Evolutionary conservation across 2,113 vertebrate species (phyloP).

Genomic region (Onychorhynchus coronatus): DNA sequence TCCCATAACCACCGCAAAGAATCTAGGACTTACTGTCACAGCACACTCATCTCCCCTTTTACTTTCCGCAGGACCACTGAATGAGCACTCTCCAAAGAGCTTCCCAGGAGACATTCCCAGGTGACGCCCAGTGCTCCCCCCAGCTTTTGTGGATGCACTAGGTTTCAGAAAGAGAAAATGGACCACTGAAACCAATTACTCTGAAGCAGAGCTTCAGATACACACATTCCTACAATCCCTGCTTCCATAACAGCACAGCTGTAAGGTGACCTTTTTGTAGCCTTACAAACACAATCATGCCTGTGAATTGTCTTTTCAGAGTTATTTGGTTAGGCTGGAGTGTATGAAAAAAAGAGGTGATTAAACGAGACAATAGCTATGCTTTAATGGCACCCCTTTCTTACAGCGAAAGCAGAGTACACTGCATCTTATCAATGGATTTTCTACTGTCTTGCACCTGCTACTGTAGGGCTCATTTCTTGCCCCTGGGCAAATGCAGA

Average conservation of each 20-base stretch:
- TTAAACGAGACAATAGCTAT: constrained; percentile 48
- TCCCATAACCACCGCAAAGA: background rate
- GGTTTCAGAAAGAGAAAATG: background rate
- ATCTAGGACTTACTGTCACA: background rate
- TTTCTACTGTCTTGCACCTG: constrained; percentile 43
- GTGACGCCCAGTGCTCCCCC: background rate
- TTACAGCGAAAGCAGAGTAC: background rate
- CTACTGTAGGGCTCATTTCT: background rate
- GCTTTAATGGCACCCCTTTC: constrained; percentile 19
- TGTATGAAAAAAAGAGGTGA: constrained; percentile 26
- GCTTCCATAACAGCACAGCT: constrained; percentile 32
- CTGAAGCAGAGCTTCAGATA: background rate
- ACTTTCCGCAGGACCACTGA: background rate
- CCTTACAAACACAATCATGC: constrained; percentile 37
- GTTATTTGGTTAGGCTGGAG: constrained; percentile 26
- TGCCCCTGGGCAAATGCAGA: constrained; percentile 12
- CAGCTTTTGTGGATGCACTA: background rate
- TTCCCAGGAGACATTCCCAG: background rate
- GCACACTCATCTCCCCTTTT: background rate
- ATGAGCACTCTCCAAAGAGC: background rate
- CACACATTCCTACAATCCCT: background rate
- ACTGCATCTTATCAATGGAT: constrained; percentile 26
- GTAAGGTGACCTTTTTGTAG: constrained; percentile 37
- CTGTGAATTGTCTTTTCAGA: constrained; percentile 43
- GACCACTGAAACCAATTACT: background rate